Conservation (phyloP, 1,140 invertebrate species). For the Scaptodrosophila lebanonensis region DNA sequence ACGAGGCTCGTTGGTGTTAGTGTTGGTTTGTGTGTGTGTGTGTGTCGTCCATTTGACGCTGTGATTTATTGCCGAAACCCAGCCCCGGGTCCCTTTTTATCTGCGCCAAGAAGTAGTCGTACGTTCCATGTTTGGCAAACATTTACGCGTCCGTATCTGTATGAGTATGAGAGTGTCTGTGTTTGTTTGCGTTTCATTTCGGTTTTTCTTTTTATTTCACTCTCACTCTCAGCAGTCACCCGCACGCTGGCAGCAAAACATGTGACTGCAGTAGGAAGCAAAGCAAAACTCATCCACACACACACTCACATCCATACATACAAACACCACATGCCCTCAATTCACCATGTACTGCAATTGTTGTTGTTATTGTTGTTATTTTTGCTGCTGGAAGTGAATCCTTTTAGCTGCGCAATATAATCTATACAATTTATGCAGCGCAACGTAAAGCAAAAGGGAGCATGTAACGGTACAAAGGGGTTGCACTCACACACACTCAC, state of each 20-base stretch:
- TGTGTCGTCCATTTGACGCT: conserved; percentile 48
- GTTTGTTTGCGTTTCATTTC: conserved; percentile 36
- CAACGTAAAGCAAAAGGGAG: conserved; percentile 41
- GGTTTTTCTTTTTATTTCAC: conserved; percentile 37
- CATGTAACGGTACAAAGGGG: conserved; percentile 25
- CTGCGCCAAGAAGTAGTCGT: background rate
- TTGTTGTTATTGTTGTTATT: conserved; percentile 13
- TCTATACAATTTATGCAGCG: conserved; percentile 66
- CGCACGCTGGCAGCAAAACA: conserved; percentile 7
- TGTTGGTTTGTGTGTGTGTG: conserved; percentile 15
- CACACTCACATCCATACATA: too few species aligned
- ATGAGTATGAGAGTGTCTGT: conserved; percentile 16
- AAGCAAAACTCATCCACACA: background rate
- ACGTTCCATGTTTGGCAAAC: background rate
- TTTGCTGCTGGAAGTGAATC: conserved; percentile 49
- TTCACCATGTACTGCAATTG: conserved; percentile 40
- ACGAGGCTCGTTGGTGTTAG: conserved; percentile 6
- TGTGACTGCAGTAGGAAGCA: conserved; percentile 22
- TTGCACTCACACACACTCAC: background rate
- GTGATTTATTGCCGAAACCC: conserved; percentile 60
- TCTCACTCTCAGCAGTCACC: conserved; percentile 55
- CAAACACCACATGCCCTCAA: conserved; percentile 42
- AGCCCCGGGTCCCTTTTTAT: conserved; percentile 21
- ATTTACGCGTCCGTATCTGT: conserved; percentile 4
- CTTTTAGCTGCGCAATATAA: conserved; percentile 69